Evolutionary conservation across 2,888 invertebrate species (phyloP).

Genomic region (Mamestra brassicae): DNA sequence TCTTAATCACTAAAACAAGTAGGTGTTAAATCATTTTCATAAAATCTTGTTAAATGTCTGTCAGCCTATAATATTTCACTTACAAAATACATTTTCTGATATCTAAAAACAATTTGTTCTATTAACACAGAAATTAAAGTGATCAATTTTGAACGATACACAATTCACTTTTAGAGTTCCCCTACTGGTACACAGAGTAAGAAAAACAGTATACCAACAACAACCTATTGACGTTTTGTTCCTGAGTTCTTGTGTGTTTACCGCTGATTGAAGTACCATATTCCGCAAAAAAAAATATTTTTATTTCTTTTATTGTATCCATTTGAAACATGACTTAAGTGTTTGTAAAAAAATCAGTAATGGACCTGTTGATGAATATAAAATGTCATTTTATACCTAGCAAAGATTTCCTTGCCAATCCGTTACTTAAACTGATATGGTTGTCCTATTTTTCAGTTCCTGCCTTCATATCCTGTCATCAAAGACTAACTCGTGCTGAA

Average conservation of each 20-base stretch:
- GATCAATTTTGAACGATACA: constrained; percentile 77
- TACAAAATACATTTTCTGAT: constrained; percentile 56
- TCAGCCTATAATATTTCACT: constrained; percentile 60
- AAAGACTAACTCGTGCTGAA: not conserved
- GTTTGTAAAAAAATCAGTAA: not conserved
- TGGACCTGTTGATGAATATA: not conserved
- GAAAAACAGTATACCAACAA: constrained; percentile 40
- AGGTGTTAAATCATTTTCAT: constrained; percentile 31
- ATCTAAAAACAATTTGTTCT: constrained; percentile 77
- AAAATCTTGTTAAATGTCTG: constrained; percentile 47
- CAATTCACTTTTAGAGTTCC: constrained; percentile 76
- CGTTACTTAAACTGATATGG: no score
- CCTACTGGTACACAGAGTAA: constrained; percentile 57
- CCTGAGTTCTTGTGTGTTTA: not conserved
- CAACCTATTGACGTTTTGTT: not conserved
- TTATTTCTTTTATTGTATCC: no score
- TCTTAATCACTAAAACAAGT: constrained; percentile 22
- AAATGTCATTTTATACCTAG: no score
- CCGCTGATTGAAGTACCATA: not conserved
- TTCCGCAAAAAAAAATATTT: not conserved
- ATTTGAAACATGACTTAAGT: no score
- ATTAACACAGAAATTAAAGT: constrained; percentile 80
- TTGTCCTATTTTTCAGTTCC: not conserved
- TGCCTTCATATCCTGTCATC: not conserved
- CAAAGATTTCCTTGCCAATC: no score